Base-by-base conservation (phyloP, 2,113 vertebrate genomes). In the Brachirus orientalis region DNA sequence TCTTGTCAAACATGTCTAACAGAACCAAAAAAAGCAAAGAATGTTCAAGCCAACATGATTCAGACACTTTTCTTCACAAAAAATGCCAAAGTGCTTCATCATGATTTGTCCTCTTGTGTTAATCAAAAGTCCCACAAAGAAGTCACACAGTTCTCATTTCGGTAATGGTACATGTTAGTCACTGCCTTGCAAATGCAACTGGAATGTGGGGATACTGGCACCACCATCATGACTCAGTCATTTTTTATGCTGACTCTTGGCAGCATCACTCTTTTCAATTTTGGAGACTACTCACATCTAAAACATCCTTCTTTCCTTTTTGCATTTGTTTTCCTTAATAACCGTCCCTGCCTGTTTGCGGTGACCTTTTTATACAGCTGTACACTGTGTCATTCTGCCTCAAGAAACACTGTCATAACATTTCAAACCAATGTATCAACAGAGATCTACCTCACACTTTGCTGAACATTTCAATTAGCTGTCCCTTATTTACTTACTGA, bases 1-100 rank as follows among this genome's bases (percentile, higher is more conserved):
- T 96, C 90, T 93, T 95, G 86, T 99, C 97, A 40, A 99, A 99
- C 96, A 97, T 96, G 90, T 99, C 97, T 99, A 86, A 22, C 9
- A 28, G 28, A 28, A 41, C 72, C 18, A 52, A 64, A 85, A 0
- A 75, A 28, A 70, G 38, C 16, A 54, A 6, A 47, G 28, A 37
- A 35, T 3, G 12, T 16, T 74, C 7, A 77, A 14, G 8, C 20
- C 63, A 14, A 47, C 6, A 13, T 6, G 9, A 9, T 16, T 46
- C 1, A 3, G 8, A 55, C 13, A 14, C 10, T 10, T n/a, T 54
- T 6, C 12, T 38, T n/a, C 2, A 0, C 0, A 2, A 35, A 63
- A 56, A 52, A 1, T n/a, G n/a, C n/a, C n/a, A 33, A 46, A 41
- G 37, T 38, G 37, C 37, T 59, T 22, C n/a, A 19, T 16, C 8